These are phyloP conservation scores for Tinamus major DNA, from an alignment of 2,797 vertebrate species.

Conservation along the genomic window DNA sequence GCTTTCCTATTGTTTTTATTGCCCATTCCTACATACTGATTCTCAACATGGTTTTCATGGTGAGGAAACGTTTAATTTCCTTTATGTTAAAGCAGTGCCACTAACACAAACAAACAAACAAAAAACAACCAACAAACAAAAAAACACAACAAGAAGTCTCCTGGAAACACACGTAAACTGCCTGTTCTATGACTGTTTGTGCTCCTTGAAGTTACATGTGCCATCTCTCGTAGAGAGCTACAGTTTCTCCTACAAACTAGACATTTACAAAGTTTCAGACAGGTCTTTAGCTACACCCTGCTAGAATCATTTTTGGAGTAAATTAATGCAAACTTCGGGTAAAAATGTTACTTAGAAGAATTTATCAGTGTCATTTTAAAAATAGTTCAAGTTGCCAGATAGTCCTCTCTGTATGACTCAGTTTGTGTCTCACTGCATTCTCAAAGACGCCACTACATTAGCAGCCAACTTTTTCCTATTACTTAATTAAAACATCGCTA, in stretches of 20 bases:
- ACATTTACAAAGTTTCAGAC: neutral
- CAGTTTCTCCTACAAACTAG: neutral
- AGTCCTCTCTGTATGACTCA: neutral
- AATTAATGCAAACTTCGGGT: neutral
- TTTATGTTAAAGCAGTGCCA: neutral
- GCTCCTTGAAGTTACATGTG: neutral
- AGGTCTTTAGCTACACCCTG: neutral
- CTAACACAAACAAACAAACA: neutral
- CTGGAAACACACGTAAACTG: fast-evolving
- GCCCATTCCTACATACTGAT: fast-evolving
- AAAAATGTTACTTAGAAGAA: neutral
- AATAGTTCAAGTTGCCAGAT: neutral
- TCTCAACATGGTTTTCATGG: fast-evolving
- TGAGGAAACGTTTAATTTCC: neutral
- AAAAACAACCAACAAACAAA: too few relatives aligned
- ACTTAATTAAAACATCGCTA: constrained; percentile 24
- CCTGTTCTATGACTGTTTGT: neutral
- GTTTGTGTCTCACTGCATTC: neutral
- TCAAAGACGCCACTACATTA: neutral
- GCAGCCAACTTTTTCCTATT: constrained; percentile 22
- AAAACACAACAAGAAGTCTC: neutral
- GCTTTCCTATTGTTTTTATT: neutral
- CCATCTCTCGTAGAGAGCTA: too few relatives aligned
- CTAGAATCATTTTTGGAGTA: neutral
- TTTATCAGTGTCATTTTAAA: neutral